Evolutionary conservation across 2,888 invertebrate genomes (phyloP).

Genomic region (Netelia inedita): DNA sequence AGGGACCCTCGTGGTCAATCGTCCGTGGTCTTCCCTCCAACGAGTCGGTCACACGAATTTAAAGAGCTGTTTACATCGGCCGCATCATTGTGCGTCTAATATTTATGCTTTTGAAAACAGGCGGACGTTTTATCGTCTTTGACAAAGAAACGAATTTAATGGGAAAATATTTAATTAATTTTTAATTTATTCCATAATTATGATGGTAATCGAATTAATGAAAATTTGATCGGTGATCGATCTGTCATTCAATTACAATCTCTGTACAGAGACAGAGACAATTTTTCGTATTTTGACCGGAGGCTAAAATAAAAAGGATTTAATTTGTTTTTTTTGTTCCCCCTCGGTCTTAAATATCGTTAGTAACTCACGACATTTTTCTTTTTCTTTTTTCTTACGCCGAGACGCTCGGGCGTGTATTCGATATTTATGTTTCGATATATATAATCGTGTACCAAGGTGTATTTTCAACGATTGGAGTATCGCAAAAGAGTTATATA

Average conservation of each 20-base stretch:
- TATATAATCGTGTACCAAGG: conserved; percentile 40
- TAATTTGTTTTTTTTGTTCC: background rate
- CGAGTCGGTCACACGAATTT: conserved; percentile 50
- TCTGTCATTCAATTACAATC: too few species aligned
- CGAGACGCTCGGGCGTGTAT: conserved; percentile 33
- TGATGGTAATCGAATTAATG: too few species aligned
- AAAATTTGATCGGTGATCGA: too few species aligned
- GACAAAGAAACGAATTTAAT: background rate
- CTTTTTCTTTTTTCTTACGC: conserved; percentile 13
- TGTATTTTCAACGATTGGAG: conserved; percentile 56
- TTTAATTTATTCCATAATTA: too few species aligned
- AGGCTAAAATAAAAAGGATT: background rate
- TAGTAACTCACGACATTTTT: conserved; percentile 30
- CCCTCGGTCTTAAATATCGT: conserved; percentile 38
- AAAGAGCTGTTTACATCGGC: conserved; percentile 46
- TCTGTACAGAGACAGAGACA: too few species aligned
- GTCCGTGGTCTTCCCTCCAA: conserved; percentile 13
- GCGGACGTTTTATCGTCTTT: too few species aligned
- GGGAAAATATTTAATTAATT: background rate
- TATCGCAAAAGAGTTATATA: conserved; percentile 53
- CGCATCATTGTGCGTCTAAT: conserved; percentile 30
- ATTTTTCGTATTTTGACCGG: too few species aligned
- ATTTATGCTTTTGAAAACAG: conserved; percentile 21
- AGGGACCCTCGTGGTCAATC: conserved; percentile 14
- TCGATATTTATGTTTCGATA: conserved; percentile 61